phyloP scores from a whole-genome alignment of 1,140 invertebrate species.

The Micrasema longulum region DNA sequence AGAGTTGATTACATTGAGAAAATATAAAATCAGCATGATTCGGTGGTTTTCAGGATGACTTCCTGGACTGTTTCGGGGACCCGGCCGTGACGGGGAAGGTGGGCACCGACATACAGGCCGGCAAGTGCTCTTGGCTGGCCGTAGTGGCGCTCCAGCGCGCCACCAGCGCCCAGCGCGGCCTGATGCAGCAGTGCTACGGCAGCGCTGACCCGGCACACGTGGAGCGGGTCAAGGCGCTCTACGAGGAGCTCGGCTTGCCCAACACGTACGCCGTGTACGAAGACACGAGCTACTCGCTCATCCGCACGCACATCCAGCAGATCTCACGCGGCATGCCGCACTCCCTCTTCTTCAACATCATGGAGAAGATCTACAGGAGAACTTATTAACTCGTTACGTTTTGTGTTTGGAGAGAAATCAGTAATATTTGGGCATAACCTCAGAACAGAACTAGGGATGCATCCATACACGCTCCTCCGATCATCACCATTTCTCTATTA shows the following conservation, averaged over 20 bases:
- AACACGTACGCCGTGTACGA: slow-evolving; percentile 86
- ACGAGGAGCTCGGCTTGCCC: slow-evolving; percentile 82
- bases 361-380: slow-evolving; percentile 84
- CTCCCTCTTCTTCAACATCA: slow-evolving; percentile 83
- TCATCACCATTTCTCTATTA: too few relatives aligned
- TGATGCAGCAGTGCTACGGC: slow-evolving; percentile 88
- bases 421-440: too few relatives aligned
- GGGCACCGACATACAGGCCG: slow-evolving; percentile 93
- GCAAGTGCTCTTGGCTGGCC: slow-evolving; percentile 96
- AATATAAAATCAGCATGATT: too few relatives aligned
- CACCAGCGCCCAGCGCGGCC: slow-evolving; percentile 77
- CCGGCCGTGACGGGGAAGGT: slow-evolving; percentile 87
- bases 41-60: slow-evolving; percentile 96
- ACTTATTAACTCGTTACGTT: slow-evolving; percentile 50
- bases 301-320: slow-evolving; percentile 87
- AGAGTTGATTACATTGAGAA: too few relatives aligned
- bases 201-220: slow-evolving; percentile 76
- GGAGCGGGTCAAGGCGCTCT: slow-evolving; percentile 81
- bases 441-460: too few relatives aligned
- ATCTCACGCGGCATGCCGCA: slow-evolving; percentile 86
- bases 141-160: slow-evolving; percentile 89
- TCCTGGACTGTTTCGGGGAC: slow-evolving; percentile 93
- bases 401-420: too few relatives aligned
- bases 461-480: too few relatives aligned
- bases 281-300: slow-evolving; percentile 85